A percentile compares a stretch with the other conserved stretches of the same genome.
Conservation (phyloP, 2,797 vertebrate species). For the Carcharodon carcharias region DNA sequence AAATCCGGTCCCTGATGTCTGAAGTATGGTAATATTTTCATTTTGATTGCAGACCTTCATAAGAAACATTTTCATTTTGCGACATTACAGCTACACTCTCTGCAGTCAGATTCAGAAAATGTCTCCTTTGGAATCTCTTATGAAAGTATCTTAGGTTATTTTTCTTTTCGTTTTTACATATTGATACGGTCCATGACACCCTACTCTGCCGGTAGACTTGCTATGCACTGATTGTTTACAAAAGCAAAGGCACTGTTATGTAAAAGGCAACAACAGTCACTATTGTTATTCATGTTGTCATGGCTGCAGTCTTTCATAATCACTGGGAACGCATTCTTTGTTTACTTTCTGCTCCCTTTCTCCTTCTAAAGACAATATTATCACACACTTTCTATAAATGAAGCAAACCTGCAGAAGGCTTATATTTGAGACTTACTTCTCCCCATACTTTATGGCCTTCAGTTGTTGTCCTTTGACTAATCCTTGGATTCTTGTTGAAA, state of each 20-base stretch:
- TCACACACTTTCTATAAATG: not conserved
- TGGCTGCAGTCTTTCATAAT: not conserved
- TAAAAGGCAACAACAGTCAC: constrained; percentile 15
- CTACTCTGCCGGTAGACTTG: not conserved
- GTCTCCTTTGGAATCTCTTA: not conserved
- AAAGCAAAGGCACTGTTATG: not conserved
- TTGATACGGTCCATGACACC: not conserved
- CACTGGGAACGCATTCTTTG: not conserved
- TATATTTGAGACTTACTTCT: not conserved
- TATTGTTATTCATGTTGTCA: not conserved
- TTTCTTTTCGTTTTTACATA: not conserved
- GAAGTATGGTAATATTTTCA: not conserved
- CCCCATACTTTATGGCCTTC: not conserved
- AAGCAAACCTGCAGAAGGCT: not conserved
- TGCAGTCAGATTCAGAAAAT: not conserved
- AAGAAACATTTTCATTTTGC: not conserved
- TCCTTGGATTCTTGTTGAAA: not conserved
- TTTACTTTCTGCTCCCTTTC: not conserved
- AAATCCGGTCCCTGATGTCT: not conserved
- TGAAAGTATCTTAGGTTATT: not conserved
- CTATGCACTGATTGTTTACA: not conserved
- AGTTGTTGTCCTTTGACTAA: not conserved
- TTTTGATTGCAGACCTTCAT: not conserved
- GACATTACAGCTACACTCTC: not conserved
- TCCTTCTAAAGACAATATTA: not conserved